A percentile compares a stretch with the other conserved stretches of the same genome.
These are phyloP conservation scores for Nothobranchius furzeri DNA, from an alignment of 2,113 vertebrate genomes.

Conservation along the genomic window DNA sequence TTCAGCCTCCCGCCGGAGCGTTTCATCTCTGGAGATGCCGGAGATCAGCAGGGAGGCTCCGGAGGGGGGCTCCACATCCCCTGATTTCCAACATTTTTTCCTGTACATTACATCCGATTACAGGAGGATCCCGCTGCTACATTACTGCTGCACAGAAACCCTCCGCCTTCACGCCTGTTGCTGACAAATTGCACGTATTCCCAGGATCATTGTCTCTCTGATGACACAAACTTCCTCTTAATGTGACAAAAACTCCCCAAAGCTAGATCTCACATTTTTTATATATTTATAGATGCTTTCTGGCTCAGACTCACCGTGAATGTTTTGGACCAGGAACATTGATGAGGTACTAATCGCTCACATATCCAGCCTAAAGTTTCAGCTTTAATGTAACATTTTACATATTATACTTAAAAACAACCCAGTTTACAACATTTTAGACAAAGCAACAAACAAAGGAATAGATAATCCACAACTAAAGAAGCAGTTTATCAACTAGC, in stretches of 20 bases:
- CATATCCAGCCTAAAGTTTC: too few species aligned
- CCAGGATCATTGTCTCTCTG: conserved; percentile 23
- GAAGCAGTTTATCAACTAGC: too few species aligned
- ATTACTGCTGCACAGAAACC: background rate
- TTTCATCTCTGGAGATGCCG: conserved; percentile 10
- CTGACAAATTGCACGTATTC: conserved; percentile 27
- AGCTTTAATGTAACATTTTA: too few species aligned
- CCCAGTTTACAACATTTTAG: too few species aligned
- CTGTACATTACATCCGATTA: conserved; percentile 48
- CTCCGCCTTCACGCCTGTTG: conserved; percentile 10
- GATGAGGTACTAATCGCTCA: too few species aligned
- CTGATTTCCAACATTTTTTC: conserved; percentile 14
- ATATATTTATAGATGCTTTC: background rate
- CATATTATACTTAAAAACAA: too few species aligned
- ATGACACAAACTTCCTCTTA: conserved; percentile 12
- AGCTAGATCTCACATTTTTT: background rate
- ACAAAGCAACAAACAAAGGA: too few species aligned
- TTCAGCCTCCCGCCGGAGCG: conserved; percentile 20
- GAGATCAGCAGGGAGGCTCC: conserved; percentile 22
- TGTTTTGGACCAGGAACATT: too few species aligned
- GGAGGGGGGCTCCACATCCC: background rate
- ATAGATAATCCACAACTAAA: too few species aligned
- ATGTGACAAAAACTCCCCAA: background rate
- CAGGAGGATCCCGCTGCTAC: conserved; percentile 10
- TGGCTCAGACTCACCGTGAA: background rate